Evolutionary conservation across 2,888 invertebrate species (phyloP).

Genomic region (Thalpophila matura): DNA sequence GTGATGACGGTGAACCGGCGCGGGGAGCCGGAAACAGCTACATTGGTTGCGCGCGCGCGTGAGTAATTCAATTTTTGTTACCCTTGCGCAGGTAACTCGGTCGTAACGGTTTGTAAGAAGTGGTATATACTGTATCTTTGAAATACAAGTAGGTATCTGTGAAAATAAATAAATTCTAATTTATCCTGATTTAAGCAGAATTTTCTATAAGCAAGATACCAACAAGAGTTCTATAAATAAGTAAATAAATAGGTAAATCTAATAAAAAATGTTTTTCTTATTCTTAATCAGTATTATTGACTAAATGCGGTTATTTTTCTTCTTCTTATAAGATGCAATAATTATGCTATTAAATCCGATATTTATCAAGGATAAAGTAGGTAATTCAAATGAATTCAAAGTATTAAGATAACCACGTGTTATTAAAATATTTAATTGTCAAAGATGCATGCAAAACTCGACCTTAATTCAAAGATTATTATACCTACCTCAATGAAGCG

Average conservation of each 20-base stretch:
- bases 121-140: background rate
- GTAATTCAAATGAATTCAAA: too few relatives aligned
- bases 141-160: background rate
- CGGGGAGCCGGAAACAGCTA: conserved; percentile 68
- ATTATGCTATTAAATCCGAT: background rate
- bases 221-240: conserved; percentile 22
- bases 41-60: conserved; percentile 71
- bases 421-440: background rate
- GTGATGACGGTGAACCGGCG: conserved; percentile 63
- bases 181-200: background rate
- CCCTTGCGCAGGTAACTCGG: conserved; percentile 26
- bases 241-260: background rate
- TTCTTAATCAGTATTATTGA: background rate
- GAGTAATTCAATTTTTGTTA: conserved; percentile 58
- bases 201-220: conserved; percentile 6
- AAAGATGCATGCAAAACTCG: background rate
- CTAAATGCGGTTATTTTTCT: background rate
- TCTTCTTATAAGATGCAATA: background rate
- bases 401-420: background rate
- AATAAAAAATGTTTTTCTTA: too few relatives aligned
- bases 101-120: conserved; percentile 14
- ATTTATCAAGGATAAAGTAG: too few relatives aligned
- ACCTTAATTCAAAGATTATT: background rate
- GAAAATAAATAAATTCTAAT: background rate
- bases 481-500: too few relatives aligned